Evolutionary conservation across 1,140 invertebrate genomes (phyloP), one percentile per base, ranked within the genome.

Genomic region (Bombus cullumanus): DNA sequence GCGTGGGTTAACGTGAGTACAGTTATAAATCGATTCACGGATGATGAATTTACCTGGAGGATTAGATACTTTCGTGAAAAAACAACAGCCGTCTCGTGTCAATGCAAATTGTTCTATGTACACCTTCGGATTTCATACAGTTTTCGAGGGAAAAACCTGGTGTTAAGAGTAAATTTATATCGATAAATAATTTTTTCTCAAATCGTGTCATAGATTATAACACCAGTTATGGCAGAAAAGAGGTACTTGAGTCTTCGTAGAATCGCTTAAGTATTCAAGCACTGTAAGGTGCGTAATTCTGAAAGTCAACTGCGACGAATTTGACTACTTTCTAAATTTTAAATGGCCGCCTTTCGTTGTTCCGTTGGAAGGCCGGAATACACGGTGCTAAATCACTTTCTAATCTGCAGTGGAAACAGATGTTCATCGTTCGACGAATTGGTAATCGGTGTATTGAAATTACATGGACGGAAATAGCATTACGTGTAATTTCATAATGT

Each of bases 321-420:
- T 86, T 76, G 78, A 76, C 72, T 62, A 75, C 79, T 86, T 86
- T 86, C 87, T 78, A 83, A 81, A 81, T 82, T 77, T 86, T 72
- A 37, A 83, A 73, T 62, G 69, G 79, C 72, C 43, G 41, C 62
- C 53, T 76, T 31, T 81, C 39, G 64, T 53, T 78, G 69, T 59
- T 66, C 53, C 22, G 74, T 64, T 57, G 39, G 22, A n/a, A 47
- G 53, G 34, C 72, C 34, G 28, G 34, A 59, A 31, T n/a, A 34
- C 12, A 53, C 59, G 22, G 3, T 25, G 43, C 31, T 82, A 69
- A 82, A 82, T 86, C 84, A 82, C 79, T 86, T 82, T 86, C 76
- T 85, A 79, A 73, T 78, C 66, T 75, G 59, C 76, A 77, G n/a
- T 31, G 13, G 80, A 87, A 69, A 66, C 43, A 59, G 71, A 74